A percentile compares a stretch with the other conserved stretches of the same genome.
Evolutionary conservation across 2,113 vertebrate species (phyloP).

Genomic region (Syngnathus typhle): DNA sequence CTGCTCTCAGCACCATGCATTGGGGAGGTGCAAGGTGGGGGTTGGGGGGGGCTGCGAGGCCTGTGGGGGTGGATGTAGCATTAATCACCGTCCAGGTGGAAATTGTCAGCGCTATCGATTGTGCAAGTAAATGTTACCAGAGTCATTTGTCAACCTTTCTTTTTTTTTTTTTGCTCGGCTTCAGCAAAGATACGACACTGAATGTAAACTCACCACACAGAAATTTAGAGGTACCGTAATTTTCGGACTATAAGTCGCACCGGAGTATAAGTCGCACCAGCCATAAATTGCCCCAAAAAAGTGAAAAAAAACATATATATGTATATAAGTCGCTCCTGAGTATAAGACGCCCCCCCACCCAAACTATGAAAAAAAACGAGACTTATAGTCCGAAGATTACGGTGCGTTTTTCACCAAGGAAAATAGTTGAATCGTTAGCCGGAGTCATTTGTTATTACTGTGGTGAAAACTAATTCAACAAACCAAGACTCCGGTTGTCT

Average conservation of each 20-base stretch:
- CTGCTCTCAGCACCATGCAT: conserved; percentile 61
- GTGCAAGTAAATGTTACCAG: conserved; percentile 91
- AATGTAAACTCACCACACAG: conserved; percentile 37
- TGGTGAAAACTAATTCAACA: background rate
- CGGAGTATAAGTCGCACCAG: too few relatives aligned
- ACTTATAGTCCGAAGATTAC: too few relatives aligned
- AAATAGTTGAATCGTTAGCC: background rate
- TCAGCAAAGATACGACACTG: conserved; percentile 55
- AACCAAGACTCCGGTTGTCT: background rate
- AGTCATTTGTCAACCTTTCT: conserved; percentile 86
- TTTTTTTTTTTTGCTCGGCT: conserved; percentile 58
- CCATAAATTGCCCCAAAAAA: too few relatives aligned
- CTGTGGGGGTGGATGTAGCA: conserved; percentile 68
- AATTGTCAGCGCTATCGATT: conserved; percentile 92
- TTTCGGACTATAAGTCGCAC: too few relatives aligned
- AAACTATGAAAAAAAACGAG: too few relatives aligned
- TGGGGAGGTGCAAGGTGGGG: conserved; percentile 43
- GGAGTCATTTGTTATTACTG: background rate
- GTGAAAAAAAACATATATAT: too few relatives aligned
- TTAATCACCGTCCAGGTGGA: conserved; percentile 89
- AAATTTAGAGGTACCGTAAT: conserved; percentile 16
- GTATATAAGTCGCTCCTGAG: too few relatives aligned
- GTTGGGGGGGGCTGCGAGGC: conserved; percentile 54
- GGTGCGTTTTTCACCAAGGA: conserved; percentile 4
- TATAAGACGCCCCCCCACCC: too few relatives aligned